Evolutionary conservation across 1,140 invertebrate species (phyloP), one percentile per base, ranked within the genome.

Genomic region (Solenopsis fugax): DNA sequence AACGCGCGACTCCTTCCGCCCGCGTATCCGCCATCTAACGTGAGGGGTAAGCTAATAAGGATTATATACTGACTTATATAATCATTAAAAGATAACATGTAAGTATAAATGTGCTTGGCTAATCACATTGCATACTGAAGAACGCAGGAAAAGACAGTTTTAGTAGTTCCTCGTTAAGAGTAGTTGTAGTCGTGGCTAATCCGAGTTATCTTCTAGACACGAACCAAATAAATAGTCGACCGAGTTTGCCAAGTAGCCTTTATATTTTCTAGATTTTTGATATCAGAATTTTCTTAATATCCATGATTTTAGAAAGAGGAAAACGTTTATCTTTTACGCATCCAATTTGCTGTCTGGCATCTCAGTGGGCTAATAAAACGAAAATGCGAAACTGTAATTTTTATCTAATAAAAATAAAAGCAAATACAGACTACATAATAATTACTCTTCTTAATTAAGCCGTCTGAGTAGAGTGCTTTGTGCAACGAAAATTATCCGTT

Each of bases 201-300:
- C 48, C 41, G 13, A 41, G 29, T 29, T 29, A 29, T 29, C 29
- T 24, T 72, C 24, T 60, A 13, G 24, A 18, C 10, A 50, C 56
- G 41, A 84, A 82, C 21, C 34, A 73, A 81, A 89, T 86, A 89
- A 89, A 89, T 87, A 60, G 54, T 72, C 37, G 77, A 72, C 18
- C 34, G 5, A 69, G 24, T 50, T 65, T 54, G 34, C 50, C 72
- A 45, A 52, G 50, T 16, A 58, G 41, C 13, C 56, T n/a, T 24
- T 65, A n/a, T 60, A 18, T 80, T n/a, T 45, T 34, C 37, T 29
- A 50, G 16, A 89, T 86, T 89, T 69, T 86, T 86, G 50, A 45
- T 84, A 76, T 82, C 29, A 34, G 18, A 1, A 24, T 64, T n/a
- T 16, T 64, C 29, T 52, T 78, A 77, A 24, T n/a, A n/a, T 65